Conservation (phyloP, 2,888 invertebrate species). For the Diarsia rubi region DNA sequence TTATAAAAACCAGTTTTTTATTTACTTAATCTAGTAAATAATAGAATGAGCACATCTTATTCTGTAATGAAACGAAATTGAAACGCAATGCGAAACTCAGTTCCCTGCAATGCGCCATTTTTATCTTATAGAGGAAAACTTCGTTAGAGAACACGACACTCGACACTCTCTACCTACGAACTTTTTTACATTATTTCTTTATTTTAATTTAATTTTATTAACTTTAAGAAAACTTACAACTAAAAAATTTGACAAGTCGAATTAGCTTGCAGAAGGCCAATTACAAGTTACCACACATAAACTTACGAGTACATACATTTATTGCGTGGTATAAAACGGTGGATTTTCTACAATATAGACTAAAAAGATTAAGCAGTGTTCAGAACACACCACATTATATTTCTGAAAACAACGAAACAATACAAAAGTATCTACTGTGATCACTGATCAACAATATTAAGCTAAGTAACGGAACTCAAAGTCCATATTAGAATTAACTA, state of each 20-base stretch:
- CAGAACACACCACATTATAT: background rate
- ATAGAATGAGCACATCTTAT: background rate
- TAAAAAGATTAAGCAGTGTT: background rate
- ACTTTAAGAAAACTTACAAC: too few relatives aligned
- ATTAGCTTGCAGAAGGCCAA: too few relatives aligned
- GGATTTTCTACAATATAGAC: too few relatives aligned
- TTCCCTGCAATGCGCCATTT: slow-evolving; percentile 66
- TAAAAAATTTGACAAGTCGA: too few relatives aligned
- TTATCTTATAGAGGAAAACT: slow-evolving; percentile 41
- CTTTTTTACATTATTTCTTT: background rate
- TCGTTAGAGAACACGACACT: slow-evolving; percentile 13
- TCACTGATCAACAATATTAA: background rate
- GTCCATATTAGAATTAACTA: background rate
- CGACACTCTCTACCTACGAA: slow-evolving; percentile 7
- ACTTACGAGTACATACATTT: too few relatives aligned
- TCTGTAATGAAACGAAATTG: slow-evolving; percentile 13
- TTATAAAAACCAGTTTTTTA: slow-evolving; percentile 6
- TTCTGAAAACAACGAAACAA: background rate
- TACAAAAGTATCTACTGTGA: background rate
- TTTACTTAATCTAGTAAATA: slow-evolving; percentile 12
- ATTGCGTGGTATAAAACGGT: too few relatives aligned
- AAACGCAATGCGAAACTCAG: slow-evolving; percentile 51
- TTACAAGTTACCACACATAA: too few relatives aligned
- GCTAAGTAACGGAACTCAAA: background rate
- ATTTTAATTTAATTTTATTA: too few relatives aligned